Evolutionary conservation across 2,113 vertebrate genomes (phyloP).

Genomic region (Garra rufa): DNA sequence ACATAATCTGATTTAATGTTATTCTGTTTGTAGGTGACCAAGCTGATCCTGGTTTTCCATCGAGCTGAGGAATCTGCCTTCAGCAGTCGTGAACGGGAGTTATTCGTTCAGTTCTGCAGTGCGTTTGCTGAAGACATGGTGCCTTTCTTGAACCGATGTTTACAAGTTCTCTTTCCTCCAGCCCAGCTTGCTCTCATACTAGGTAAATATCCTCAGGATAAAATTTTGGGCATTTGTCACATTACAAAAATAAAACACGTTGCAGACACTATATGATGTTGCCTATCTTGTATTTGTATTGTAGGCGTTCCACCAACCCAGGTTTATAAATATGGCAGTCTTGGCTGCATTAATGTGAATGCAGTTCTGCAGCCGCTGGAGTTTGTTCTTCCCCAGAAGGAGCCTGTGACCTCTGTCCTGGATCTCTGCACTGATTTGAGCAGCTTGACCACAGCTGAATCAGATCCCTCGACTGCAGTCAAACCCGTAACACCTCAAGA

Average conservation of each 20-base stretch:
- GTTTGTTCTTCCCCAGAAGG: slow-evolving; percentile 82
- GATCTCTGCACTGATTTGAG: slow-evolving; percentile 54
- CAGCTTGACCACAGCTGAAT: slow-evolving; percentile 33
- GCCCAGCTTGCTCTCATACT: slow-evolving; percentile 85
- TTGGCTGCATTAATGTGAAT: slow-evolving; percentile 76
- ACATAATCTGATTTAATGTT: neutral
- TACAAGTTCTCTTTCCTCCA: slow-evolving; percentile 89
- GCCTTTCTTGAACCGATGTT: slow-evolving; percentile 89
- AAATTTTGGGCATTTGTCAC: neutral
- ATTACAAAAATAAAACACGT: neutral
- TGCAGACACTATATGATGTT: neutral
- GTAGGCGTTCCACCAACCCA: slow-evolving; percentile 86
- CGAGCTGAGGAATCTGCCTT: slow-evolving; percentile 88
- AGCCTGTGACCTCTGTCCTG: slow-evolving; percentile 47
- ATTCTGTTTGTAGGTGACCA: slow-evolving; percentile 78
- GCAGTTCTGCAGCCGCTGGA: slow-evolving; percentile 77
- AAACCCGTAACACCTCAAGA: neutral
- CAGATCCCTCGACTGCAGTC: neutral
- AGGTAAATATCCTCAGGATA: slow-evolving; percentile 71
- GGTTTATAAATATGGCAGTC: slow-evolving; percentile 76
- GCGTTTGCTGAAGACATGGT: slow-evolving; percentile 86
- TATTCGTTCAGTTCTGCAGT: slow-evolving; percentile 86
- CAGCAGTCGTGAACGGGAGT: slow-evolving; percentile 82
- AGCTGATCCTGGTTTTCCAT: slow-evolving; percentile 85
- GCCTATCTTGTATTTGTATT: neutral